Evolutionary conservation across 2,888 invertebrate genomes (phyloP).

Genomic region (Eristalis pertinax): DNA sequence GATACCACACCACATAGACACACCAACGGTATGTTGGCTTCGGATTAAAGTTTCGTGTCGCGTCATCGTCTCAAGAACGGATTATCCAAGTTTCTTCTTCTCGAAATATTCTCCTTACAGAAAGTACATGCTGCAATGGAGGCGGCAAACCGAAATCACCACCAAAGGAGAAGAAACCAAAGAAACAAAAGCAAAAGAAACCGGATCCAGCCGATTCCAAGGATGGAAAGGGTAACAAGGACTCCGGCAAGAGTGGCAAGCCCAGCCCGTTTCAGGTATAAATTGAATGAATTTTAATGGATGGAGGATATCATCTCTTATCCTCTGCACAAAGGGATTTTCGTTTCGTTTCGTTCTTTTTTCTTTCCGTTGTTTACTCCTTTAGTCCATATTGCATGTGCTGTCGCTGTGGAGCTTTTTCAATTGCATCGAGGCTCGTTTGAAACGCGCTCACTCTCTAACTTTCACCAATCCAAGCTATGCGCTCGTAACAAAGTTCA

Average conservation of each 20-base stretch:
- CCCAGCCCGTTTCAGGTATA: conserved; percentile 86
- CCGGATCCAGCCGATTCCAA: conserved; percentile 84
- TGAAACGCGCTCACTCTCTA: conserved; percentile 2
- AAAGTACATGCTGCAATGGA: conserved; percentile 92
- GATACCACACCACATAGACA: neutral
- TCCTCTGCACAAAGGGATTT: conserved; percentile 26
- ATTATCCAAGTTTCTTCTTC: conserved; percentile 32
- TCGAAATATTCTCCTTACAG: conserved; percentile 79
- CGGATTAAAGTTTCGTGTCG: conserved; percentile 44
- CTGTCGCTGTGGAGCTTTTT: conserved; percentile 66
- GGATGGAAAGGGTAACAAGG: conserved; percentile 83
- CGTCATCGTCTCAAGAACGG: conserved; percentile 65
- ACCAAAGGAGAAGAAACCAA: conserved; percentile 87
- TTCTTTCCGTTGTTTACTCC: neutral
- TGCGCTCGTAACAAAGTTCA: conserved; percentile 16
- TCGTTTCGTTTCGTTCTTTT: neutral
- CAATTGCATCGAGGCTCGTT: conserved; percentile 46
- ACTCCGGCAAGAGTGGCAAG: conserved; percentile 85
- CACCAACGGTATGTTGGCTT: conserved; percentile 6
- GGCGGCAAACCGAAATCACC: conserved; percentile 85
- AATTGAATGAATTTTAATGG: conserved; percentile 5
- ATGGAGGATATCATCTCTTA: neutral
- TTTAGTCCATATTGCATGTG: conserved; percentile 42
- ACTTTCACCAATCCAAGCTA: neutral
- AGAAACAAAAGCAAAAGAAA: conserved; percentile 86